Evolutionary conservation across 2,797 vertebrate species (phyloP).

Genomic region (Myotis findleyi): DNA sequence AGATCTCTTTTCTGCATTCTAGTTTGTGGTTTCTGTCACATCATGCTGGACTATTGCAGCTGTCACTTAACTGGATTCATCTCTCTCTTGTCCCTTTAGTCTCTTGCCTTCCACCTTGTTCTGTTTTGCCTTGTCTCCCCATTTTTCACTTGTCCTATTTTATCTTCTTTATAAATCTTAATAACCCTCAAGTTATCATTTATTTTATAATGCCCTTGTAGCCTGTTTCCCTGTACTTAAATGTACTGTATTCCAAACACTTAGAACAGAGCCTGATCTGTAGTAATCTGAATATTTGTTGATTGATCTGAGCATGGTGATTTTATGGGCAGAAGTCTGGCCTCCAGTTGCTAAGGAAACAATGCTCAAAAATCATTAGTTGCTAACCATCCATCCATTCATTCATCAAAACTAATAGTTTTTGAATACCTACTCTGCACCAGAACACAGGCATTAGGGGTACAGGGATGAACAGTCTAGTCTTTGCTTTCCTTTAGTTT

Average conservation of each 20-base stretch:
- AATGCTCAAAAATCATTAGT: slow-evolving; percentile 9
- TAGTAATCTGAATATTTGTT: slow-evolving; percentile 11
- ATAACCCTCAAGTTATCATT: not conserved
- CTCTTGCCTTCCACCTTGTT: not conserved
- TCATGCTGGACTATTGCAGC: not conserved
- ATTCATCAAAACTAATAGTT: not conserved
- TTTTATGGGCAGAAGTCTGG: not conserved
- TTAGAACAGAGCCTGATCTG: not conserved
- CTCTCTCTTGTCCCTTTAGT: not conserved
- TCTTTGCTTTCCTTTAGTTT: not conserved
- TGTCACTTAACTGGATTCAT: not conserved
- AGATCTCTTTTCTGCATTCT: not conserved
- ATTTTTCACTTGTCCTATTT: not conserved
- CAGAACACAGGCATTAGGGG: not conserved
- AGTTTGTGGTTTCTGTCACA: not conserved
- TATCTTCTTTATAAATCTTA: slow-evolving; percentile 14
- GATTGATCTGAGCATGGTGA: not conserved
- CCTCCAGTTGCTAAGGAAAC: not conserved
- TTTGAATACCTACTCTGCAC: not conserved
- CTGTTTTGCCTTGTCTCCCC: not conserved
- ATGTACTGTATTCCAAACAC: not conserved
- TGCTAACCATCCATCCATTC: not conserved
- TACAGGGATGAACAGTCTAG: not conserved
- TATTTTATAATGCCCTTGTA: not conserved
- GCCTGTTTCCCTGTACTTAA: not conserved